These are phyloP conservation scores for Sphaeridia pumilis DNA, from an alignment of 2,888 invertebrate genomes.

Conservation along the genomic window DNA sequence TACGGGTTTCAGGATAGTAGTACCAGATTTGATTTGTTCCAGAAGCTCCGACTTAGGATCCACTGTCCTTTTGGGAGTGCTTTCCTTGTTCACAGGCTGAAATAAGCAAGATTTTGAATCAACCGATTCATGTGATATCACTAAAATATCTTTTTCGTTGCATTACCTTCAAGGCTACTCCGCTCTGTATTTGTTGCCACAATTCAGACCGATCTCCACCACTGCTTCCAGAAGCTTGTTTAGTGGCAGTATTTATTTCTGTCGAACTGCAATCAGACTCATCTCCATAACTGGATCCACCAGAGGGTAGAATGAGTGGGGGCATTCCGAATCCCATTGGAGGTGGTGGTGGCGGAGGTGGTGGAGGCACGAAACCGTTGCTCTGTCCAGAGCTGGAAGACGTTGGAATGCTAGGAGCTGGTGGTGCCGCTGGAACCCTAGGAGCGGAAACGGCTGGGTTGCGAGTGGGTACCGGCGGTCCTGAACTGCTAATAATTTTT, in stretches of 20 bases:
- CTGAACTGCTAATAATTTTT: constrained; percentile 13
- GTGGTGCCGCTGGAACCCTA: constrained; percentile 19
- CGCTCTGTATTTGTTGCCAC: constrained; percentile 73
- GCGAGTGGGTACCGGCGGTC: constrained; percentile 27
- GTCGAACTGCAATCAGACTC: constrained; percentile 12
- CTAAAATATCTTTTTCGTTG: not conserved
- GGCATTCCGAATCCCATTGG: constrained; percentile 26
- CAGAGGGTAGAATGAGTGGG: constrained; percentile 26
- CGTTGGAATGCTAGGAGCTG: constrained; percentile 16
- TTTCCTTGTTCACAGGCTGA: not conserved
- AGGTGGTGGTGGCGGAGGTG: constrained; percentile 18
- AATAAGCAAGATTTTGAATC: not conserved
- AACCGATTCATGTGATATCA: too few relatives aligned
- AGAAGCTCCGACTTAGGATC: not conserved
- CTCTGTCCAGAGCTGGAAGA: constrained; percentile 6
- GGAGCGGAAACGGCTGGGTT: constrained; percentile 15
- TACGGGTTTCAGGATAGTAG: not conserved
- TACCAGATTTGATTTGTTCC: not conserved
- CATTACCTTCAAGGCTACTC: constrained; percentile 58
- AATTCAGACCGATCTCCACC: constrained; percentile 55
- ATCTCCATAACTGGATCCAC: constrained; percentile 8
- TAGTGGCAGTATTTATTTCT: constrained; percentile 11
- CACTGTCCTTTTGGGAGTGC: not conserved
- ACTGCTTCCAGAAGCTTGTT: too few relatives aligned
- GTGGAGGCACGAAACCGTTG: constrained; percentile 29